Evolutionary conservation across 2,888 invertebrate genomes (phyloP), one percentile per base, ranked within the genome.

Genomic region (Scrobipalpa costella): DNA sequence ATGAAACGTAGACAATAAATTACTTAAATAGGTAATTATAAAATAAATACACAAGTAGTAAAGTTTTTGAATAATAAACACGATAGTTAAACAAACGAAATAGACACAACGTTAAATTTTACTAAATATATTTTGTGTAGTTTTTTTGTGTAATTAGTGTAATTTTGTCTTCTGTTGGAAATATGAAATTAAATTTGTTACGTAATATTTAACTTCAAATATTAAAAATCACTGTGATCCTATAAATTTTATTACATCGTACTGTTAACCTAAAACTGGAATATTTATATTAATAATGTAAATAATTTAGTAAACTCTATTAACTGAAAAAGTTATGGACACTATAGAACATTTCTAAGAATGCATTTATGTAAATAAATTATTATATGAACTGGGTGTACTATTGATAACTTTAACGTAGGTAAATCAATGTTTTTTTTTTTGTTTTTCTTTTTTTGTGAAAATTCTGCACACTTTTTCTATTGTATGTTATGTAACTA

Each of bases 201-300:
- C 7, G n/a, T 47, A 40, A 27, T 60, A 49, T 21, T 27, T 44
- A 44, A 59, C 40, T 60, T 49, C 7, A 58, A 58, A 49, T 19
- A 13, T 33, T 83, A 81, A 81, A 88, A 88, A 86, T 85, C 86
- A 89, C 90, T 90, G 90, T 90, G 90, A 90, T 90, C 88, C 86
- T 90, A 88, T 83, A 71, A 84, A 83, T 80, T 75, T 78, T 81
- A 77, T 77, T 74, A 78, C 73, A 71, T 76, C 9, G 70, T 78
- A 80, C 74, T 75, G 74, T 75, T 77, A 73, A 76, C 67, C 34
- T 73, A 72, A 69, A 68, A 66, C 62, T 68, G 63, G 70, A 71
- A 69, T 64, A 67, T 70, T 66, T 67, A 69, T 69, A 60, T 34
- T 57, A 19, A 57, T 63, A 64, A 57, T 72, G 69, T 69, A 71